These are phyloP conservation scores for Rhea pennata DNA, from an alignment of 2,113 vertebrate genomes.

Conservation along the genomic window DNA sequence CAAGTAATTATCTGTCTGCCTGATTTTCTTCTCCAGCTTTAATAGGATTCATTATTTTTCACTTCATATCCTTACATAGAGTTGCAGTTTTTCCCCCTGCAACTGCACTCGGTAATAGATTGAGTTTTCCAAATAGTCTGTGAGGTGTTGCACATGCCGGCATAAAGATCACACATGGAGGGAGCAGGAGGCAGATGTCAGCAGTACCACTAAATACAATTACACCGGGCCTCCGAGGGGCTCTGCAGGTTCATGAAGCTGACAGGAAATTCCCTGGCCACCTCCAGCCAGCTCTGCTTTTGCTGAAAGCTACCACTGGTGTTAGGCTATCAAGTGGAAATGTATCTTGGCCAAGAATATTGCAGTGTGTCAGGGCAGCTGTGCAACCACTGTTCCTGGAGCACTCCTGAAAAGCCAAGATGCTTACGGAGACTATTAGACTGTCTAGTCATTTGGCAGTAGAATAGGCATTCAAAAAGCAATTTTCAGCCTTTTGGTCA, in stretches of 20 bases:
- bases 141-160: not conserved
- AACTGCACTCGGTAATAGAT: not conserved
- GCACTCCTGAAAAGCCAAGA: not conserved
- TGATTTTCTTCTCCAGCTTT: conserved; percentile 4
- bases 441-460: not conserved
- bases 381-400: not conserved
- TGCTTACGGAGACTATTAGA: not conserved
- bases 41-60: not conserved
- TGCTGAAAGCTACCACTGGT: not conserved
- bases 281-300: not conserved
- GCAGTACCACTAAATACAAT: too few species aligned
- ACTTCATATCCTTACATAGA: not conserved
- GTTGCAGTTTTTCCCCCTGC: not conserved
- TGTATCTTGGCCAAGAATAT: not conserved
- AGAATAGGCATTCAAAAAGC: not conserved
- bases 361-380: accelerated
- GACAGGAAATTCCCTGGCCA: not conserved
- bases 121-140: not conserved
- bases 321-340: not conserved
- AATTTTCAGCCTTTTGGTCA: not conserved
- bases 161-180: not conserved
- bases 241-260: too few species aligned
- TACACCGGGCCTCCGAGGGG: too few species aligned
- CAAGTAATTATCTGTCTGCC: not conserved
- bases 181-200: too few species aligned